Conservation (phyloP, 1,140 invertebrate genomes). For the Oscheius sp. region DNA sequence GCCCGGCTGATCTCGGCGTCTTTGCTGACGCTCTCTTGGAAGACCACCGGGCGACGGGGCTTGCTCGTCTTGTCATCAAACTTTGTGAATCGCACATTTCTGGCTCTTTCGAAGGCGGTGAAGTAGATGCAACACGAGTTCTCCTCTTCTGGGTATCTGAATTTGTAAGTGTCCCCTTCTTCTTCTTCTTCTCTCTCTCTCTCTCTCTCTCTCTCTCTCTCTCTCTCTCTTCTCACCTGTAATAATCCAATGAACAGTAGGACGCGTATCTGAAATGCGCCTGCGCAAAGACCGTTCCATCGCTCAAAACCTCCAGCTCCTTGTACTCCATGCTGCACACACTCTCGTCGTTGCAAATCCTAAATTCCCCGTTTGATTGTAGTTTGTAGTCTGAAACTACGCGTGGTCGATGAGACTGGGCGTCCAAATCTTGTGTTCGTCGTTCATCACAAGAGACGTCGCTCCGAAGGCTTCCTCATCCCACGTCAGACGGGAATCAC, state of each 20-base stretch:
- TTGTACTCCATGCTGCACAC: constrained; percentile 42
- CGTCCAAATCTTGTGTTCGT: constrained; percentile 53
- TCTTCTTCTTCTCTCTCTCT: too few relatives aligned
- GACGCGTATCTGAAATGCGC: constrained; percentile 51
- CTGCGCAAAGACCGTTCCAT: constrained; percentile 48
- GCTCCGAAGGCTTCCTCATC: constrained; percentile 43
- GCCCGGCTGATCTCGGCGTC: constrained; percentile 43
- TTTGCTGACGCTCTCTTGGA: constrained; percentile 38
- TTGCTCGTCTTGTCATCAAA: constrained; percentile 38
- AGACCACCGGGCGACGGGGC: background rate
- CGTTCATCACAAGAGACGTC: constrained; percentile 43
- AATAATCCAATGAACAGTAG: constrained; percentile 49
- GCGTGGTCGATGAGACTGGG: constrained; percentile 49
- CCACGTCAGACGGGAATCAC: constrained; percentile 50
- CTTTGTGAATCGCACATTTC: constrained; percentile 17
- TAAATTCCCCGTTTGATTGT: constrained; percentile 35
- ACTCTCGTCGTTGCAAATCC: constrained; percentile 39
- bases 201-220: background rate
- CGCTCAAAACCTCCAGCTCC: constrained; percentile 45
- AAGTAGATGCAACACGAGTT: constrained; percentile 58
- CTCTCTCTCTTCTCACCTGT: background rate
- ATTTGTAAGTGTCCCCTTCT: too few relatives aligned
- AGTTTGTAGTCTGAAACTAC: constrained; percentile 24
- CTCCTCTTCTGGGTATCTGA: constrained; percentile 56
- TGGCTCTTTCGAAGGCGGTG: constrained; percentile 31